These are phyloP conservation scores for Brachionus rotundiformis DNA, from an alignment of 1,140 invertebrate genomes.

Conservation along the genomic window DNA sequence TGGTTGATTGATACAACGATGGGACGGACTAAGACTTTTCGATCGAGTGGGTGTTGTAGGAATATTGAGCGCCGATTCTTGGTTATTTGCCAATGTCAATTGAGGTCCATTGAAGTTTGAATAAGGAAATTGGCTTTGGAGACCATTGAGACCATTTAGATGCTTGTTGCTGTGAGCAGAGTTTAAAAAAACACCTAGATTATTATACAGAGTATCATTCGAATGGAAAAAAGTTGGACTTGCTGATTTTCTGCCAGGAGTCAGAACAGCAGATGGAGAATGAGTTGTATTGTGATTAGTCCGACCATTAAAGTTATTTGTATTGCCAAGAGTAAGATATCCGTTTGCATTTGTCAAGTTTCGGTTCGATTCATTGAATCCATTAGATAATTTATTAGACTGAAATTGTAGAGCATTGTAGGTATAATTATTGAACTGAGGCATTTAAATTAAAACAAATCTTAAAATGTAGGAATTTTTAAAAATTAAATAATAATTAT, in stretches of 20 bases:
- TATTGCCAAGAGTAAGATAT: neutral
- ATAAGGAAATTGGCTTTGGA: neutral
- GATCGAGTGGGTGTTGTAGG: conserved; percentile 39
- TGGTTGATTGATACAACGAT: neutral
- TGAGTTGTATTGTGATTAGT: neutral
- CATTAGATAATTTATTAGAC: neutral
- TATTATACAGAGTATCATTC: conserved; percentile 8
- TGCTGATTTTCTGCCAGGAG: conserved; percentile 49
- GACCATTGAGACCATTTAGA: neutral
- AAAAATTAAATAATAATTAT: too few species aligned
- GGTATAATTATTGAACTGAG: conserved; percentile 5
- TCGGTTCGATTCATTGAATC: neutral
- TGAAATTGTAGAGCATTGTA: conserved; percentile 29
- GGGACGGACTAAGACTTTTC: conserved; percentile 49
- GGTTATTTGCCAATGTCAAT: neutral
- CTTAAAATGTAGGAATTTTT: neutral
- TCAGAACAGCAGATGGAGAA: neutral
- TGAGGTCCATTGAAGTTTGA: neutral
- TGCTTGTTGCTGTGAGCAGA: neutral
- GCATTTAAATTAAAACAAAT: conserved; percentile 29
- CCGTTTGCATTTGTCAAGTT: neutral
- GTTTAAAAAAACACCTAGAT: neutral
- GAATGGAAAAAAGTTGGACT: conserved; percentile 42
- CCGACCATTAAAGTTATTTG: neutral
- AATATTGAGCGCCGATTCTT: neutral